Percentiles rank a stretch among this genome's conserved stretches.
phyloP scores from a whole-genome alignment of 2,888 invertebrate genomes.

The Mylabris sibirica region DNA sequence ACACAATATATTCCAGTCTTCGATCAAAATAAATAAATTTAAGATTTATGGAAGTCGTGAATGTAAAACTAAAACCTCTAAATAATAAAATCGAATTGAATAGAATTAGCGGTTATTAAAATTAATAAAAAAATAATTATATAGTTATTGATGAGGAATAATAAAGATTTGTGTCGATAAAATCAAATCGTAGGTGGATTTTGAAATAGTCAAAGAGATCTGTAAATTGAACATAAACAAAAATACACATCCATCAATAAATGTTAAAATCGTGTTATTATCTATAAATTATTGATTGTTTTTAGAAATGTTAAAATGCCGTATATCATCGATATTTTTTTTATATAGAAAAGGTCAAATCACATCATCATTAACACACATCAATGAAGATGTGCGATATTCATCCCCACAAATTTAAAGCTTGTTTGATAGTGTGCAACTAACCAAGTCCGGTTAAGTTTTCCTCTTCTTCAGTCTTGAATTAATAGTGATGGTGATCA shows the following conservation, averaged over 20 bases:
- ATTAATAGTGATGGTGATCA: conserved; percentile 23
- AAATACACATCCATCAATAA: not conserved
- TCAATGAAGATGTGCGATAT: not conserved
- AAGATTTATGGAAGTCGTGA: conserved; percentile 1
- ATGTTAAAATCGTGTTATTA: conserved; percentile 4
- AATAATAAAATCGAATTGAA: conserved; percentile 1
- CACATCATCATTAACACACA: not conserved
- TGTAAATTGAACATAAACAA: not conserved
- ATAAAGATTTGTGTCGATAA: not conserved
- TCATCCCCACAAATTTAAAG: conserved; percentile 20
- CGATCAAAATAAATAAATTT: not conserved
- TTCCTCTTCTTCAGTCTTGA: conserved; percentile 25
- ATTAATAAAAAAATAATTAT: not conserved
- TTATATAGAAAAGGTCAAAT: not conserved
- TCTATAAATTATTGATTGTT: not conserved
- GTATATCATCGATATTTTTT: not conserved
- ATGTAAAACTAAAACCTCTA: not conserved
- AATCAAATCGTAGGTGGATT: not conserved
- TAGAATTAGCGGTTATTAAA: conserved; percentile 4
- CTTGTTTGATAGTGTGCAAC: conserved; percentile 4
- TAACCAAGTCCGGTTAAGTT: conserved; percentile 2
- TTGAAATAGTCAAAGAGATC: not conserved
- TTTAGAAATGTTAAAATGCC: not conserved
- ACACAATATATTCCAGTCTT: not conserved
- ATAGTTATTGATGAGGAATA: not conserved